Base-by-base conservation (phyloP, 2,888 invertebrate species). In the Trichopoda pennipes region DNA sequence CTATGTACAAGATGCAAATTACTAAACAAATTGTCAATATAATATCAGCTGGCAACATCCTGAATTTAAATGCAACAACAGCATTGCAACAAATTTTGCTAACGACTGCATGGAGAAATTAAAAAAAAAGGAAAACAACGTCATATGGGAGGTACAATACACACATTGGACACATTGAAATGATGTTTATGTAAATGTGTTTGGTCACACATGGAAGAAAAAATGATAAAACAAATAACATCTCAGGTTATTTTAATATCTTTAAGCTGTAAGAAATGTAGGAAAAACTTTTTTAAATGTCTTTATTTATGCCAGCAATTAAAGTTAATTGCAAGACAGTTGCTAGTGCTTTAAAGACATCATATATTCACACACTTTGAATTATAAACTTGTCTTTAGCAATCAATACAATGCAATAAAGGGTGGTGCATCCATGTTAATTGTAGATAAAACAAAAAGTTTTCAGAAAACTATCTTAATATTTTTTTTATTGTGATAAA, bases 21-120 rank as follows among this genome's bases (percentile, higher is more conserved):
- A 58, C 63, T 17, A 69, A 28, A 75, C 79, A 82, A 79, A 82
- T 82, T 82, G 79, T 79, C 82, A 72, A 63, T 79, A 82, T 72
- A 63, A 75, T 64, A 64, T 70, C 81, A 78, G 64, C 38, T 60
- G 73, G 68, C 51, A 80, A 49, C 61, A 73, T 77, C 68, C 76
- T 73, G 73, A 74, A 81, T 60, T 64, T 44, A 63, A 55, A 56
- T 74, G 61, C 53, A 14, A 60, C 42, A 64, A n/a, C 35, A 56
- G 14, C 28, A 81, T 55, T 82, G 74, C 47, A 64, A 78, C 70
- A 75, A 75, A 72, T 70, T 64, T 58, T 28, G 8, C 28, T 58
- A 49, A 56, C 47, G 49, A 56, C 56, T 55, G 55, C 49, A 70
- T 78, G 42, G 53, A 72, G 64, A 42, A 19, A 47, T 56, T 56